These are phyloP conservation scores for Lepidurus couesii DNA, from an alignment of 1,140 invertebrate species.

Conservation along the genomic window DNA sequence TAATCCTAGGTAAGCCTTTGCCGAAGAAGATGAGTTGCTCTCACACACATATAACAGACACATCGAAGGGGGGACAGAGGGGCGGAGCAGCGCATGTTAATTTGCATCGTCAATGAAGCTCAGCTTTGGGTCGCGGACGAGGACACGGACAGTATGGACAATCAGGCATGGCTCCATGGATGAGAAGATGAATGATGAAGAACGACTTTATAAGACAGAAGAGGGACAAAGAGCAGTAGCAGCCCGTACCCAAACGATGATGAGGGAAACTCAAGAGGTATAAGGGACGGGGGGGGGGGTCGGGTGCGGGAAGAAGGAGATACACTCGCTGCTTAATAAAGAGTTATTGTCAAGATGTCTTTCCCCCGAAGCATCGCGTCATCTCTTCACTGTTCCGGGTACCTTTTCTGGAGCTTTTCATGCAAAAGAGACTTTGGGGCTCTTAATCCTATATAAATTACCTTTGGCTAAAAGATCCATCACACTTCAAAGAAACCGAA, in stretches of 20 bases:
- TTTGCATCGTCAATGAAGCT: constrained; percentile 9
- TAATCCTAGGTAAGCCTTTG: constrained; percentile 4
- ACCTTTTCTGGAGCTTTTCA: not conserved
- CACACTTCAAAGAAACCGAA: not conserved
- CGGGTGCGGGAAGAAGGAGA: not conserved
- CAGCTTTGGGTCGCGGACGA: constrained; percentile 12
- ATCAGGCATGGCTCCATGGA: constrained; percentile 3
- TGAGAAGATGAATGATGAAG: constrained; percentile 1
- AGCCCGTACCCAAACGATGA: not conserved
- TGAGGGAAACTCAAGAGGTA: not conserved
- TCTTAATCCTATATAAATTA: constrained; percentile 7
- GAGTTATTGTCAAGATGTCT: not conserved
- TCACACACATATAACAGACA: not conserved
- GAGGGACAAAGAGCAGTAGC: not conserved
- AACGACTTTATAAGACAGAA: not conserved
- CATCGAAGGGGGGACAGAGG: not conserved
- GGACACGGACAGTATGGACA: constrained; percentile 17
- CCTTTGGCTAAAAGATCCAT: not conserved
- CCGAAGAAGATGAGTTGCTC: constrained; percentile 1
- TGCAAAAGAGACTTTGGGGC: not conserved
- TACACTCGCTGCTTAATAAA: constrained; percentile 1
- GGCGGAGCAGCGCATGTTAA: not conserved
- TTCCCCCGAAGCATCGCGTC: not conserved
- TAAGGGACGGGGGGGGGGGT: too few relatives aligned
- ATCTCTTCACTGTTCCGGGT: not conserved